Conservation (phyloP, 2,797 vertebrate genomes). For the Anas acuta region DNA sequence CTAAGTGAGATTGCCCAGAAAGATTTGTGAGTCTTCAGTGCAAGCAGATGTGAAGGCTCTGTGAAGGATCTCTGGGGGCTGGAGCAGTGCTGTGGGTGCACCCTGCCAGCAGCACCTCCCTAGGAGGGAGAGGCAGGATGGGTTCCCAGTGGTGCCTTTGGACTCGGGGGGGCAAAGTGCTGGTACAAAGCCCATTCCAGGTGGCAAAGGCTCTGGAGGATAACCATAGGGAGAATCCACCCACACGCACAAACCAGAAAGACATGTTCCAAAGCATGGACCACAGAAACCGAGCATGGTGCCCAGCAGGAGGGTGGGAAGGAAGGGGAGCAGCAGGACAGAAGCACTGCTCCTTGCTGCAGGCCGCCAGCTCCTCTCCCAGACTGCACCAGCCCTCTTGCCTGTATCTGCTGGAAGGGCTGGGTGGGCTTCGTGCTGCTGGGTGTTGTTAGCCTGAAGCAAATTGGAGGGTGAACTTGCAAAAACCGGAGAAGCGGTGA, state of each 20-base stretch:
- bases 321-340: background rate
- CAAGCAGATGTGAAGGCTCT: background rate
- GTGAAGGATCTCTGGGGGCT: background rate
- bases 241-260: background rate
- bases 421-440: background rate
- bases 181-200: background rate
- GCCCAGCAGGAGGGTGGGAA: background rate
- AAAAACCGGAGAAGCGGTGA: background rate
- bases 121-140: background rate
- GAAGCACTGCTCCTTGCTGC: background rate
- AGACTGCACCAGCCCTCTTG: background rate
- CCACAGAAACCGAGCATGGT: background rate
- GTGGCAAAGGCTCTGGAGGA: background rate
- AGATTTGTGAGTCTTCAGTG: background rate
- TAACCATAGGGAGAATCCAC: background rate
- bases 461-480: background rate
- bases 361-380: fast-evolving
- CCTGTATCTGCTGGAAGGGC: background rate
- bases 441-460: too few relatives aligned
- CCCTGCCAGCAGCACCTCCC: background rate
- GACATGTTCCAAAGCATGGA: background rate
- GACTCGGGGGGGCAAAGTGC: background rate
- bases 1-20: background rate
- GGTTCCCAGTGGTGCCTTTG: background rate
- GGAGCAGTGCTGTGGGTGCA: background rate